Evolutionary conservation across 53 echinoderm and acorn worm genomes (phyloP).

Genomic region (Arbacia lixula): DNA sequence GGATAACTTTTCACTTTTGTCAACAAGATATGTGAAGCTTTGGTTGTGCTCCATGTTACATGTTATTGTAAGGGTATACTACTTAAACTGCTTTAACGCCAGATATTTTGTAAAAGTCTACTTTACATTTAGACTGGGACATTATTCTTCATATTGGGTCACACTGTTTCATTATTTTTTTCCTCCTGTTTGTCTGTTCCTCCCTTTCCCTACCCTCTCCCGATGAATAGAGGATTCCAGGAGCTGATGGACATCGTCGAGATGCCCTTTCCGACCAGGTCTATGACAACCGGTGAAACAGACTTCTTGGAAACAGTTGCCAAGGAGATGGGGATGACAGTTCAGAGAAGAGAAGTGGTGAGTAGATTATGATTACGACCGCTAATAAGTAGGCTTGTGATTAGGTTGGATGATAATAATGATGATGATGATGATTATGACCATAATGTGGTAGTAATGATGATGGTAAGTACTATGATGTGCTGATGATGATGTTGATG

Average conservation of each 20-base stretch:
- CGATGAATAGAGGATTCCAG: conserved; percentile 5
- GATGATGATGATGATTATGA: too few species aligned
- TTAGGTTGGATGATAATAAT: too few species aligned
- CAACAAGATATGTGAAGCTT: too few species aligned
- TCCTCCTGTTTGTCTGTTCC: not conserved
- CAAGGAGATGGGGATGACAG: conserved; percentile 24
- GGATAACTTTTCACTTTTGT: too few species aligned
- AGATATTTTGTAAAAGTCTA: not conserved
- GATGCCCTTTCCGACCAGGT: conserved; percentile 28
- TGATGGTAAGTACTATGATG: too few species aligned
- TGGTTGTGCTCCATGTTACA: too few species aligned
- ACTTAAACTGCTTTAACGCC: not conserved
- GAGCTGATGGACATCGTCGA: not conserved
- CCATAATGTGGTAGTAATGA: too few species aligned
- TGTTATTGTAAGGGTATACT: not conserved
- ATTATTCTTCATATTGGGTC: not conserved
- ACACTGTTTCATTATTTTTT: not conserved
- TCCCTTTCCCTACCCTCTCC: not conserved
- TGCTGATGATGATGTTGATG: too few species aligned
- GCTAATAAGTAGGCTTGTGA: too few species aligned
- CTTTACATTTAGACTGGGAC: not conserved
- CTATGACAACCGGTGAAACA: conserved; percentile 16
- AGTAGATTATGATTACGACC: too few species aligned
- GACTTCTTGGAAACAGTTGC: conserved; percentile 39
- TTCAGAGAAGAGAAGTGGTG: conserved; percentile 34